Conservation (phyloP, 1,140 invertebrate genomes). For the Achatina immaculata region DNA sequence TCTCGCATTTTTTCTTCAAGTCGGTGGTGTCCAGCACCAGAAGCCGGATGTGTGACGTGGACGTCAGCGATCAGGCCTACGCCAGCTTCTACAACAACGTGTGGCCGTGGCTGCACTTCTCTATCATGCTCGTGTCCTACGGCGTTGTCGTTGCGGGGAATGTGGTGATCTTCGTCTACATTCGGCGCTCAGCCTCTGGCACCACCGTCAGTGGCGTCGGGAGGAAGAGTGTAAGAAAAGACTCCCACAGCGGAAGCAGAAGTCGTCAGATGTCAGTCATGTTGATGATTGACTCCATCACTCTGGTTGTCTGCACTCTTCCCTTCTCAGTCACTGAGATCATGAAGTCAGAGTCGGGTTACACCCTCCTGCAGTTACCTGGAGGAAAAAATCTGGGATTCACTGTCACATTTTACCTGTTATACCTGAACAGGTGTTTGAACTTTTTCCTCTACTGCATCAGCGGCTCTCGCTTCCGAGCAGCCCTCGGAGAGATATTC, state of each 20-base stretch:
- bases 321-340: conserved; percentile 53
- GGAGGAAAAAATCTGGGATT: conserved; percentile 47
- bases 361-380: conserved; percentile 12
- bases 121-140: conserved; percentile 54
- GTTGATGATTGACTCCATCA: conserved; percentile 56
- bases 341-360: conserved; percentile 34
- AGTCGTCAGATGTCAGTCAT: conserved; percentile 54
- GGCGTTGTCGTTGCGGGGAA: conserved; percentile 59
- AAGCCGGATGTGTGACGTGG: conserved; percentile 51
- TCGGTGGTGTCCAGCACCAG: conserved; percentile 46
- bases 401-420: conserved; percentile 54
- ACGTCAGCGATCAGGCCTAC: conserved; percentile 32
- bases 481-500: no score
- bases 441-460: conserved; percentile 63
- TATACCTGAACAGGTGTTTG: conserved; percentile 61
- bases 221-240: background rate
- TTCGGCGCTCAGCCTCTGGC: conserved; percentile 41
- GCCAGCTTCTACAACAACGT: conserved; percentile 43
- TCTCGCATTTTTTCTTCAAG: conserved; percentile 50
- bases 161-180: conserved; percentile 54
- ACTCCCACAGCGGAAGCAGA: no score
- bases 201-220: background rate
- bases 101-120: conserved; percentile 58
- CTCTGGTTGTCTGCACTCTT: conserved; percentile 55
- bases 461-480: conserved; percentile 56